A percentile compares a stretch with the other conserved stretches of the same genome.
Conservation (phyloP, 2,888 invertebrate genomes). For the Ornithoptera alexandrae region DNA sequence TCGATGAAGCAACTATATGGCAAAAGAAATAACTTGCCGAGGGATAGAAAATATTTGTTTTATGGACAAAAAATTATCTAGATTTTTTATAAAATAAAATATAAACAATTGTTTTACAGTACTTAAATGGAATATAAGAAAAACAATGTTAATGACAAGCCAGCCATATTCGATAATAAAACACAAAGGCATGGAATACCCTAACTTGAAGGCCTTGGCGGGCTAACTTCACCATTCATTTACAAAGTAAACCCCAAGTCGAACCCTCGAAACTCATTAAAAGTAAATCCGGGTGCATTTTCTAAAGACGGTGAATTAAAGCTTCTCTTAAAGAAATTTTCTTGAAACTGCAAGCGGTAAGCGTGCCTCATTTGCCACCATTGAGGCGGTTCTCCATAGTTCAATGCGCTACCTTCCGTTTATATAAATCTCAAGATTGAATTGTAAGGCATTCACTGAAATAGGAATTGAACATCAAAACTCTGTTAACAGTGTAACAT, state of each 20-base stretch:
- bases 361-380: constrained; percentile 76
- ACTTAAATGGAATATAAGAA: neutral
- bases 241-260: constrained; percentile 72
- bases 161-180: constrained; percentile 25
- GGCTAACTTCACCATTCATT: constrained; percentile 62
- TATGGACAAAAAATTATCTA: no score
- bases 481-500: constrained; percentile 28
- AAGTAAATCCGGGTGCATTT: constrained; percentile 76
- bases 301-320: constrained; percentile 76
- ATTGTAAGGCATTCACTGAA: constrained; percentile 48
- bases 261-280: constrained; percentile 76
- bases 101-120: no score
- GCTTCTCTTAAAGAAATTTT: constrained; percentile 68
- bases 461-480: constrained; percentile 40
- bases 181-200: constrained; percentile 42
- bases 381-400: constrained; percentile 64
- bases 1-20: neutral
- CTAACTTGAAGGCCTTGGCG: constrained; percentile 38
- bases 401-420: constrained; percentile 57
- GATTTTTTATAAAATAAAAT: no score
- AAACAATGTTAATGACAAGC: neutral
- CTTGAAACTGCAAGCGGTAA: constrained; percentile 68
- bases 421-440: constrained; percentile 60
- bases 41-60: no score
- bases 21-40: no score